Evolutionary conservation across 2,888 invertebrate genomes (phyloP).

Genomic region (Eupeodes latifasciatus): DNA sequence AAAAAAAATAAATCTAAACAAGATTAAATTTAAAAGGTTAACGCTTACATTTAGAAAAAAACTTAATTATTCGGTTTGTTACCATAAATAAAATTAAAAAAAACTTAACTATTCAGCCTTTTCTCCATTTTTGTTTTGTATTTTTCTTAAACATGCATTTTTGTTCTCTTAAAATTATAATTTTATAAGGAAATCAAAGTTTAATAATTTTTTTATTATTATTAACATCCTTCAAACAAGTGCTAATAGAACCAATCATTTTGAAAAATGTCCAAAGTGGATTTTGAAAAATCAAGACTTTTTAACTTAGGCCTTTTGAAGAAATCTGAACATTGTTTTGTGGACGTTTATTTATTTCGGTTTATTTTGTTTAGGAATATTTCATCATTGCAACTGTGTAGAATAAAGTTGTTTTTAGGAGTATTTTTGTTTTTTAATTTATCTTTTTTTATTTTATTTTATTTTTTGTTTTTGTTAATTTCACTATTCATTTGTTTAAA

Average conservation of each 20-base stretch:
- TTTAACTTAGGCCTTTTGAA: conserved; percentile 71
- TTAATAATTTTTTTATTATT: conserved; percentile 52
- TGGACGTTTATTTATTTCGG: conserved; percentile 74
- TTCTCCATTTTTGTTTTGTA: conserved; percentile 51
- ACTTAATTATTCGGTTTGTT: background rate
- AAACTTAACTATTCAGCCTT: background rate
- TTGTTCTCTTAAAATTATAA: conserved; percentile 68
- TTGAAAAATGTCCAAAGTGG: conserved; percentile 70
- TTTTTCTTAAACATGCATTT: conserved; percentile 70
- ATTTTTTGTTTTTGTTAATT: conserved; percentile 52
- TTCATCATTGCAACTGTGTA: conserved; percentile 73
- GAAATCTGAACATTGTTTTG: conserved; percentile 74
- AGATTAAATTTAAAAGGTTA: too few relatives aligned
- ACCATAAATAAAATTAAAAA: background rate
- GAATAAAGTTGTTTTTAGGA: conserved; percentile 75
- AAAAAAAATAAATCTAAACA: too few relatives aligned
- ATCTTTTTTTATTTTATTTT: conserved; percentile 36
- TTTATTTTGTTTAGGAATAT: conserved; percentile 76
- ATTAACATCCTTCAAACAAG: conserved; percentile 73
- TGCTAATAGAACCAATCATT: conserved; percentile 58
- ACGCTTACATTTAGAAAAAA: too few relatives aligned
- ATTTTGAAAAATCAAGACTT: conserved; percentile 71
- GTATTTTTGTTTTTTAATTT: conserved; percentile 39
- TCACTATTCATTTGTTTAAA: conserved; percentile 71
- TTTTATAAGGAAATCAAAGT: conserved; percentile 54